phyloP scores from a whole-genome alignment of 2,888 invertebrate species.

The Agrotis exclamationis region DNA sequence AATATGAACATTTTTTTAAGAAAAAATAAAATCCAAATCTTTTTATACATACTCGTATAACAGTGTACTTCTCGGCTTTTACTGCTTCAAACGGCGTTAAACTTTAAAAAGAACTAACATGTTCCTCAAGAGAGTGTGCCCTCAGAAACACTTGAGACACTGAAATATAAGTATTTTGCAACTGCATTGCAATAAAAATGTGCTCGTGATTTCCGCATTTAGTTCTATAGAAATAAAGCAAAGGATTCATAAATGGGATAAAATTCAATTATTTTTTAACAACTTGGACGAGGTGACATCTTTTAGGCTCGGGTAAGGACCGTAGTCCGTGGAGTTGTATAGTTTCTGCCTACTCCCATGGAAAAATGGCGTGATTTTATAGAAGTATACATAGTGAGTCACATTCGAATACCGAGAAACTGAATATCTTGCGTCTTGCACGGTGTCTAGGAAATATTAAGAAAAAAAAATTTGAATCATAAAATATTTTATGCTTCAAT shows the following conservation, averaged over 20 bases:
- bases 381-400: too few relatives aligned
- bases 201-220: slow-evolving; percentile 16
- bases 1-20: slow-evolving; percentile 27
- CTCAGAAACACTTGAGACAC: slow-evolving; percentile 51
- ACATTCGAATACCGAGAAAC: not conserved
- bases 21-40: slow-evolving; percentile 19
- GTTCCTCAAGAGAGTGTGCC: slow-evolving; percentile 35
- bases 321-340: too few relatives aligned
- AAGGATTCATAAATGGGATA: not conserved
- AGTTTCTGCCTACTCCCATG: too few relatives aligned
- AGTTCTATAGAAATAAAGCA: slow-evolving; percentile 19
- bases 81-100: slow-evolving; percentile 42
- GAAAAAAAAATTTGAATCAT: not conserved
- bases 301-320: too few relatives aligned
- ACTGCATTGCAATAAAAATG: slow-evolving; percentile 32
- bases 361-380: too few relatives aligned
- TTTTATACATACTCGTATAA: slow-evolving; percentile 15
- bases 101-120: slow-evolving; percentile 58
- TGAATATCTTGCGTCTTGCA: not conserved
- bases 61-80: slow-evolving; percentile 37
- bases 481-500: too few relatives aligned
- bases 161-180: slow-evolving; percentile 48
- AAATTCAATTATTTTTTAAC: too few relatives aligned
- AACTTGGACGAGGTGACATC: too few relatives aligned
- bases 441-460: not conserved